Evolutionary conservation across 2,888 invertebrate genomes (phyloP), one percentile per base, ranked within the genome.

Genomic region (Thalpophila matura): DNA sequence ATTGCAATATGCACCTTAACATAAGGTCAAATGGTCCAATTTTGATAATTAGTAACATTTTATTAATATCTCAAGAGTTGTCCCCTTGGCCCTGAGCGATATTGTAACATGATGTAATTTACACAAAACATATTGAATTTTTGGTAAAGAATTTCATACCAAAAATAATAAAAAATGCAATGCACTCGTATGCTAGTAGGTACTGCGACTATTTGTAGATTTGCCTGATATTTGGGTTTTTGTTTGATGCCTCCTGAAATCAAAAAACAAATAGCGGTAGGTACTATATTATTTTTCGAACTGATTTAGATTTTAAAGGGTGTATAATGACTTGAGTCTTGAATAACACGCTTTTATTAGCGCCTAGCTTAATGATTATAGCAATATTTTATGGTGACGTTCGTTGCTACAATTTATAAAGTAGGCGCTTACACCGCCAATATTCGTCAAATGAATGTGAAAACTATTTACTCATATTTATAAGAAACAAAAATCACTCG

Each of bases 1-100:
- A 81, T 82, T 79, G 86, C 81, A 88, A 86, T 83, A 80, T 85
- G 84, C 79, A 78, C 81, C 84, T 83, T 86, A 81, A 79, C 69
- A 65, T 77, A 67, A 70, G 51, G 67, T 16, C 56, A 79, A 74
- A 74, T 68, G 75, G 84, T 82, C 31, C 74, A 72, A 58, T 82
- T 82, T 77, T 40, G 64, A 33, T 73, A 66, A 80, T 76, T 73
- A 72, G 35, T 40, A 22, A n/a, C 20, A 56, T 82, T 80, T 79
- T 81, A 84, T 83, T 81, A 85, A 83, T 79, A 74, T 64, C 66
- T 56, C 55, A 70, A 72, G 78, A 75, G 77, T 66, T 77, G 75
- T 61, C 45, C 22, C 16, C 53, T 51, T 51, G 42, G 51, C 50
- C 42, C 61, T 54, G 45, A 46, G 33, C 55, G 56, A 62, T 60